phyloP scores from a whole-genome alignment of 2,797 vertebrate species.

The Parauchenoglanis ngamensis region DNA sequence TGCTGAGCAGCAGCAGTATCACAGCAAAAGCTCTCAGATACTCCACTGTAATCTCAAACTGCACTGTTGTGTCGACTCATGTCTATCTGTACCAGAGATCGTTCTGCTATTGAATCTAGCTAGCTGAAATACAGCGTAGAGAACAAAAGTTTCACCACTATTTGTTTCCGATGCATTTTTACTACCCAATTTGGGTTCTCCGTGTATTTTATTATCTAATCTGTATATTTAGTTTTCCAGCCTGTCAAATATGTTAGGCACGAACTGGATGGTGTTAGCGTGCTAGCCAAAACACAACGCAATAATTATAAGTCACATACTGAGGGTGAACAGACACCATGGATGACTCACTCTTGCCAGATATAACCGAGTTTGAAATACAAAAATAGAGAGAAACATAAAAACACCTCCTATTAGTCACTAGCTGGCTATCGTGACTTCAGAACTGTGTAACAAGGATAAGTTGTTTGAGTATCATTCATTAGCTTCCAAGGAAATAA shows the following conservation, averaged over 20 bases:
- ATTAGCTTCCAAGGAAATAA: not conserved
- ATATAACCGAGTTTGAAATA: not conserved
- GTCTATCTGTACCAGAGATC: not conserved
- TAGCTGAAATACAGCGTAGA: not conserved
- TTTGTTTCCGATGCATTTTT: not conserved
- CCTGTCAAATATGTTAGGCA: not conserved
- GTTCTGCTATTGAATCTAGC: not conserved
- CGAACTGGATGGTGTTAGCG: not conserved
- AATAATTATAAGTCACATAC: not conserved
- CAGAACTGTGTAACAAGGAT: not conserved
- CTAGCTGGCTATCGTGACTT: not conserved
- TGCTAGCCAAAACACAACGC: not conserved
- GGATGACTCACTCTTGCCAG: not conserved
- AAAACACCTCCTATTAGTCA: not conserved
- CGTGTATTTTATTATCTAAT: not conserved
- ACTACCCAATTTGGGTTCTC: not conserved
- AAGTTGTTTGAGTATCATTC: not conserved
- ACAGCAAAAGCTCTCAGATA: not conserved
- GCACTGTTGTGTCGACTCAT: not conserved
- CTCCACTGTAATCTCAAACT: not conserved
- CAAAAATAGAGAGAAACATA: not conserved
- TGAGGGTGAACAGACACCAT: not conserved
- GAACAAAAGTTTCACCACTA: not conserved
- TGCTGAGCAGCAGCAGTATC: not conserved
- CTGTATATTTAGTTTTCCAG: not conserved